Conservation (phyloP, 1,140 invertebrate species). For the Galleria mellonella region DNA sequence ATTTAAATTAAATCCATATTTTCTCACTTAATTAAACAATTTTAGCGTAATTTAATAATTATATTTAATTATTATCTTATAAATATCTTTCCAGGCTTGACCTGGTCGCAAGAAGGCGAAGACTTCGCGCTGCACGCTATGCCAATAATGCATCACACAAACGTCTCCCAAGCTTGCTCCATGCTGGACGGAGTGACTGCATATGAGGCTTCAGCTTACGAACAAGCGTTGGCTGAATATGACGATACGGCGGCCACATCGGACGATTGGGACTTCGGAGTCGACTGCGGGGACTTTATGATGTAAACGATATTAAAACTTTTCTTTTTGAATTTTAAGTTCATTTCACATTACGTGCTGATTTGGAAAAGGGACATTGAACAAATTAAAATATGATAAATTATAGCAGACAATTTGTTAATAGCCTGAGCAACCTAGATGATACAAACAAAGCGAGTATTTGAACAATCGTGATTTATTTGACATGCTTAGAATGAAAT, state of each 20-base stretch:
- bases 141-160: conserved; percentile 77
- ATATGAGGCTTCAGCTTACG: conserved; percentile 76
- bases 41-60: neutral
- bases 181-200: conserved; percentile 74
- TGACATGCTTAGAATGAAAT: too few species aligned
- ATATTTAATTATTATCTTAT: neutral
- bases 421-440: too few species aligned
- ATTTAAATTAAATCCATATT: too few species aligned
- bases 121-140: conserved; percentile 77
- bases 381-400: too few species aligned
- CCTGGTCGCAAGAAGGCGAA: conserved; percentile 78
- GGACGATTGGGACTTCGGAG: conserved; percentile 78
- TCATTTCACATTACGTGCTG: neutral
- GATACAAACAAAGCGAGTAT: too few species aligned
- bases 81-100: conserved; percentile 59
- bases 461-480: too few species aligned
- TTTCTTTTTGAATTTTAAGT: too few species aligned
- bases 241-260: conserved; percentile 74
- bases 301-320: conserved; percentile 64
- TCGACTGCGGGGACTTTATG: conserved; percentile 78
- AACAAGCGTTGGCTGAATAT: conserved; percentile 75
- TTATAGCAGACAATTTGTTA: too few species aligned
- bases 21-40: too few species aligned
- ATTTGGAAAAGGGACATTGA: neutral
- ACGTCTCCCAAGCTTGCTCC: conserved; percentile 73